These are phyloP conservation scores for Rhagologus leucostigma DNA, from an alignment of 2,113 vertebrate species.

Conservation along the genomic window DNA sequence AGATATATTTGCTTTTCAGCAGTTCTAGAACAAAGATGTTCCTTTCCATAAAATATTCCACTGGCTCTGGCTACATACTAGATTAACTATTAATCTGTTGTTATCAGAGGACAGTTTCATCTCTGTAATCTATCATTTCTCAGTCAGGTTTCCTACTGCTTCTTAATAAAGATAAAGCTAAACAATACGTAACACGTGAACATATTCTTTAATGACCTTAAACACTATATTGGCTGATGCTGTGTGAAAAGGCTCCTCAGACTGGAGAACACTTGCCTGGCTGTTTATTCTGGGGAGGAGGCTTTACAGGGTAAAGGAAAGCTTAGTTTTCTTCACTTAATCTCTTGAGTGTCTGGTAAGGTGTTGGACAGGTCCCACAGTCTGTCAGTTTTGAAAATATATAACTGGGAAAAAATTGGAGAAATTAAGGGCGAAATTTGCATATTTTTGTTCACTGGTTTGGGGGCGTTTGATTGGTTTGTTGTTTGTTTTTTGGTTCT, in stretches of 20 bases:
- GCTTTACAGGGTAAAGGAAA: neutral
- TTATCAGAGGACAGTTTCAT: neutral
- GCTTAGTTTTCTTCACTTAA: neutral
- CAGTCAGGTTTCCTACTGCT: neutral
- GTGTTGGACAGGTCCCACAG: neutral
- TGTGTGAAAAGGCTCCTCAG: neutral
- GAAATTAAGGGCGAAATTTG: neutral
- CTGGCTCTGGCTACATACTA: neutral
- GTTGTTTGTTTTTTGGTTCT: neutral
- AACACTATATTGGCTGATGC: neutral
- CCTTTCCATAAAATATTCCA: neutral
- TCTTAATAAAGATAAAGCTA: neutral
- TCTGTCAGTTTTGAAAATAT: neutral
- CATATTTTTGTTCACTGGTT: neutral
- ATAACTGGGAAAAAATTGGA: neutral
- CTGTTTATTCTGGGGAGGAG: neutral
- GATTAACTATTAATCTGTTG: neutral
- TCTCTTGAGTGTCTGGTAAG: neutral
- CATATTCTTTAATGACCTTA: neutral
- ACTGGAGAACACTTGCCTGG: neutral
- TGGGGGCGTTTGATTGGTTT: neutral
- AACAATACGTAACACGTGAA: neutral
- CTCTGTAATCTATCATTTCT: neutral
- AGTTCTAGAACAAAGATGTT: neutral
- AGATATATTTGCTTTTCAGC: neutral